phyloP scores from a whole-genome alignment of 2,888 invertebrate species.

The Nycteola revayana region DNA sequence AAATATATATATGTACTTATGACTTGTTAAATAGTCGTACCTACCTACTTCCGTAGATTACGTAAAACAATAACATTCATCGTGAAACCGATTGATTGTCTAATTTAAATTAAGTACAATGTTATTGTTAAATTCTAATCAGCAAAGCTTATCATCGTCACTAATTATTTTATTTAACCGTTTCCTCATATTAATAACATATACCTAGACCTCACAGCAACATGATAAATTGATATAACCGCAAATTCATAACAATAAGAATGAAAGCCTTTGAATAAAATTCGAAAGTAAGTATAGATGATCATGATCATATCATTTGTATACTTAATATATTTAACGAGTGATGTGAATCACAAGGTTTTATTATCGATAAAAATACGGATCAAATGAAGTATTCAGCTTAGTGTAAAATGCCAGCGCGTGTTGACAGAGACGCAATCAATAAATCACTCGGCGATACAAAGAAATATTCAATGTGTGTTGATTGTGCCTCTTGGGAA shows the following conservation, averaged over 20 bases:
- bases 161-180: not conserved
- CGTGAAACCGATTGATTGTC: too few species aligned
- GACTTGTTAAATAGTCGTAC: too few species aligned
- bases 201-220: constrained; percentile 11
- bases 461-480: constrained; percentile 79
- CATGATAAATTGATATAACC: constrained; percentile 21
- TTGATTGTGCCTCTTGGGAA: constrained; percentile 79
- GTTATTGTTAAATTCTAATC: too few species aligned
- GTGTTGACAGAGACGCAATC: constrained; percentile 81
- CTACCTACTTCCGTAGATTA: too few species aligned
- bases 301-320: constrained; percentile 66
- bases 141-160: constrained; percentile 1
- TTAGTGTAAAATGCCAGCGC: constrained; percentile 63
- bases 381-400: constrained; percentile 81
- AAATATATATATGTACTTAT: too few species aligned
- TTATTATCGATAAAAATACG: constrained; percentile 80
- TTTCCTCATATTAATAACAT: constrained; percentile 18
- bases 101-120: too few species aligned
- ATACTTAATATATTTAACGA: constrained; percentile 75
- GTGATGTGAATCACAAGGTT: constrained; percentile 74
- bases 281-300: constrained; percentile 38
- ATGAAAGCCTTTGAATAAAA: constrained; percentile 33
- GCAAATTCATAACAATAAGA: constrained; percentile 32
- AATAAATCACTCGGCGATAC: constrained; percentile 78
- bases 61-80: too few species aligned